phyloP scores from a whole-genome alignment of 1,140 invertebrate species.

The Ditylenchus dipsaci region DNA sequence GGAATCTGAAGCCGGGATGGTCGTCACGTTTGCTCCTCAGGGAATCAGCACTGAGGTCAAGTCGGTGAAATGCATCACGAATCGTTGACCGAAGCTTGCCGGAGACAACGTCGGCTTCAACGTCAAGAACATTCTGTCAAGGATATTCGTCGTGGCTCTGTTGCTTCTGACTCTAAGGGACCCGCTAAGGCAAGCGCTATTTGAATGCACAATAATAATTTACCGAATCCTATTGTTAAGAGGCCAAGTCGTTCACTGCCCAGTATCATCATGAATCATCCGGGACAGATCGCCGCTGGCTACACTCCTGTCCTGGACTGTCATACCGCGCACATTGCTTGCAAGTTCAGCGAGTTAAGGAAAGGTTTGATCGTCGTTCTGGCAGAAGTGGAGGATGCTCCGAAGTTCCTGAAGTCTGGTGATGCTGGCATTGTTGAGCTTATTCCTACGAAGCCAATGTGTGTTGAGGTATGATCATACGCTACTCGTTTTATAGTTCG shows the following conservation, averaged over 20 bases:
- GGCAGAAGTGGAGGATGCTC: conserved; percentile 61
- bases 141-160: conserved; percentile 89
- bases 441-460: conserved; percentile 89
- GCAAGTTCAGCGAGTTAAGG: conserved; percentile 94
- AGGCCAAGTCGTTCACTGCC: conserved; percentile 83
- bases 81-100: conserved; percentile 85
- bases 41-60: conserved; percentile 96
- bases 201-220: too few species aligned
- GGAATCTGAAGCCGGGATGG: conserved; percentile 96
- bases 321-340: conserved; percentile 96
- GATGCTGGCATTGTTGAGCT: conserved; percentile 80
- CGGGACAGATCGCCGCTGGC: conserved; percentile 86
- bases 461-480: conserved; percentile 69
- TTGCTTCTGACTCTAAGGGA: conserved; percentile 92
- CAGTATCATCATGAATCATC: conserved; percentile 66
- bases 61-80: conserved; percentile 94
- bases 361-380: conserved; percentile 62
- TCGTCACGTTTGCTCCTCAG: conserved; percentile 93
- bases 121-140: conserved; percentile 97
- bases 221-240: conserved; percentile 56
- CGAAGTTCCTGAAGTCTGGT: conserved; percentile 80
- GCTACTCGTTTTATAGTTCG: too few species aligned
- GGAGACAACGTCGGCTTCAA: conserved; percentile 96
- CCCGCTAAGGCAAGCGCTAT: conserved; percentile 68
- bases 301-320: conserved; percentile 96